phyloP scores from a whole-genome alignment of 2,113 vertebrate genomes.

The Chaetops frenatus region DNA sequence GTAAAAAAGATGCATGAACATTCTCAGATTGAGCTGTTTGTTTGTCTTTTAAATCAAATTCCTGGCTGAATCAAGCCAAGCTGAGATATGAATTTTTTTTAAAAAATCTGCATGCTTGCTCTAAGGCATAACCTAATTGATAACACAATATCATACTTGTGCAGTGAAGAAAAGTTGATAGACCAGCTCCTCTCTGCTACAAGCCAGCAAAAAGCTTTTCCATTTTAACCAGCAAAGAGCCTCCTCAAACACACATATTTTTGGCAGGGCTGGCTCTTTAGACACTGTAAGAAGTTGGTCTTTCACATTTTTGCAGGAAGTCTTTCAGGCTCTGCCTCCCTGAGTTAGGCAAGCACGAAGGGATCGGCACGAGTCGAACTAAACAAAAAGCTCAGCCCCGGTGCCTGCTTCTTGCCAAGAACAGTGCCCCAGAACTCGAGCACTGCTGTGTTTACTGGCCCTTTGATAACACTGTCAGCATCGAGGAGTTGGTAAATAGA shows the following conservation, averaged over 20 bases:
- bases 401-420: slow-evolving; percentile 50
- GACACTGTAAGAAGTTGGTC: slow-evolving; percentile 1
- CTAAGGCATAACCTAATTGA: slow-evolving; percentile 14
- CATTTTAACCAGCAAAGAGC: not conserved
- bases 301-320: not conserved
- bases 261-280: slow-evolving; percentile 42
- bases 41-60: not conserved
- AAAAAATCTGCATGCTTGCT: not conserved
- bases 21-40: not conserved
- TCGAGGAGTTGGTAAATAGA: slow-evolving; percentile 50
- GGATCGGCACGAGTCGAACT: not conserved
- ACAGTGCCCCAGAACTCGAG: slow-evolving; percentile 34
- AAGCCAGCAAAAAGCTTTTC: not conserved
- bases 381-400: not conserved
- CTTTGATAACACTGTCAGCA: slow-evolving; percentile 47
- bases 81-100: not conserved
- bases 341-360: not conserved
- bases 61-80: not conserved
- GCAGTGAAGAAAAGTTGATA: not conserved
- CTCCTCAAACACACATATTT: not conserved
- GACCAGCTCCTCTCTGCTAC: not conserved
- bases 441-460: slow-evolving; percentile 47
- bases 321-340: slow-evolving; percentile 33
- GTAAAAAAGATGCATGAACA: not conserved
- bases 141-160: not conserved